Evolutionary conservation across 1,140 invertebrate species (phyloP).

Genomic region (Drosophila ambigua): DNA sequence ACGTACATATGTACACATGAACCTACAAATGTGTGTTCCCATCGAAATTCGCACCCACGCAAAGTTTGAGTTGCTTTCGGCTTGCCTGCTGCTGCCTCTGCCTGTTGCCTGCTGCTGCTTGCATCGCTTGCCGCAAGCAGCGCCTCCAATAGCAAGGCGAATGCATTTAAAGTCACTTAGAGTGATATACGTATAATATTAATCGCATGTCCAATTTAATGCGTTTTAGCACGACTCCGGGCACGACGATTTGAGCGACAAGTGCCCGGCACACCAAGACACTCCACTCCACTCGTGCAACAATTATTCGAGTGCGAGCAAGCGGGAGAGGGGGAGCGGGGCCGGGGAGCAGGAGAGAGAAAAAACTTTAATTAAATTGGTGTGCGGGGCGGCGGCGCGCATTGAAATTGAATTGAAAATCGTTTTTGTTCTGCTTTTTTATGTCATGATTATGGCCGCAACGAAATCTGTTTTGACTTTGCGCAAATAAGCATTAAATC

Average conservation of each 20-base stretch:
- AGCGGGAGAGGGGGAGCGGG: not conserved
- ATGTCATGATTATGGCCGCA: constrained; percentile 77
- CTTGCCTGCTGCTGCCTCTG: not conserved
- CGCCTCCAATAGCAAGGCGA: constrained; percentile 3
- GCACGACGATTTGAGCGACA: constrained; percentile 10
- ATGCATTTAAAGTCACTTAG: constrained; percentile 67
- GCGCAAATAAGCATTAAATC: constrained; percentile 81
- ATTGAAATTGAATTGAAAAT: constrained; percentile 80
- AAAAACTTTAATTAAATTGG: constrained; percentile 75
- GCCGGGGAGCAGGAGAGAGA: not conserved
- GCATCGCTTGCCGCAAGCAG: not conserved
- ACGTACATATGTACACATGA: too few species aligned
- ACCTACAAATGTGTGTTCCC: too few species aligned
- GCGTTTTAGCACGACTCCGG: constrained; percentile 55
- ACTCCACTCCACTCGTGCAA: not conserved
- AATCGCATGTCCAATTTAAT: constrained; percentile 77
- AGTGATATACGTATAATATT: constrained; percentile 62
- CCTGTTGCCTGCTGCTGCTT: too few species aligned
- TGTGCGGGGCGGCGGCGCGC: constrained; percentile 24
- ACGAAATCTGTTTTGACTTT: constrained; percentile 79
- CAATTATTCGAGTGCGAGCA: not conserved
- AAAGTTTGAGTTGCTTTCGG: too few species aligned
- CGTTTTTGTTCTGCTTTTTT: constrained; percentile 81
- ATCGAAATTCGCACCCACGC: too few species aligned
- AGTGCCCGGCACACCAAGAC: not conserved